Base-by-base conservation (phyloP, 2,113 vertebrate genomes). In the Nerophis lumbriciformis region DNA sequence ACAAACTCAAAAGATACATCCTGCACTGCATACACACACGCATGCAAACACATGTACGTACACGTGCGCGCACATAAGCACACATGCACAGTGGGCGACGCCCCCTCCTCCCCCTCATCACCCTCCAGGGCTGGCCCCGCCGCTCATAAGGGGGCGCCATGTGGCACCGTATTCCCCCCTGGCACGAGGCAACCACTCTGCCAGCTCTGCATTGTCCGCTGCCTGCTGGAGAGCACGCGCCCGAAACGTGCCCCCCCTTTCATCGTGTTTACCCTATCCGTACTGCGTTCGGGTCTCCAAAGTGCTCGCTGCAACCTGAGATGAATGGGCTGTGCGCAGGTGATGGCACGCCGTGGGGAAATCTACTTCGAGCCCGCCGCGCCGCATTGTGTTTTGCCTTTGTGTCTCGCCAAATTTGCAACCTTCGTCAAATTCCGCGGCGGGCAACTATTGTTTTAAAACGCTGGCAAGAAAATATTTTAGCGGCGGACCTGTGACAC, bases 61-160 rank as follows among this genome's bases (percentile, higher is more conserved):
- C 75, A 82, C 69, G 63, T 39, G 38, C 63, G n/a, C 52, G 28
- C 28, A 48, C 58, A 48, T 36, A 53, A 28, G 21, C 51, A 47
- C 45, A 59, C 67, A 71, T 71, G 62, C 71, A 72, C 69, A 69
- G 69, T 79, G 68, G 65, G 71, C 74, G 74, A 65, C 74, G 79
- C 83, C 84, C 52, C 52, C 86, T 69, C 86, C 91, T 91, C 86
- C 52, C 6, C 7, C 52, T 38, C 69, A 28, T 28, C 83, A 85
- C 88, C 83, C 88, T 77, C 80, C 72, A 76, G 42, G 81, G 82
- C 72, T 80, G 77, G 82, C 84, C 83, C 38, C 42, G 28, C 86
- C 70, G 87, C 91, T 92, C 86, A 85, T 63, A 88, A 82, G 89
- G 87, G 37, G 90, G 86, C 85, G 90, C 83, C 86, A 89, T 87